These are phyloP conservation scores for Chitala chitala DNA, from an alignment of 2,113 vertebrate genomes.

Conservation along the genomic window DNA sequence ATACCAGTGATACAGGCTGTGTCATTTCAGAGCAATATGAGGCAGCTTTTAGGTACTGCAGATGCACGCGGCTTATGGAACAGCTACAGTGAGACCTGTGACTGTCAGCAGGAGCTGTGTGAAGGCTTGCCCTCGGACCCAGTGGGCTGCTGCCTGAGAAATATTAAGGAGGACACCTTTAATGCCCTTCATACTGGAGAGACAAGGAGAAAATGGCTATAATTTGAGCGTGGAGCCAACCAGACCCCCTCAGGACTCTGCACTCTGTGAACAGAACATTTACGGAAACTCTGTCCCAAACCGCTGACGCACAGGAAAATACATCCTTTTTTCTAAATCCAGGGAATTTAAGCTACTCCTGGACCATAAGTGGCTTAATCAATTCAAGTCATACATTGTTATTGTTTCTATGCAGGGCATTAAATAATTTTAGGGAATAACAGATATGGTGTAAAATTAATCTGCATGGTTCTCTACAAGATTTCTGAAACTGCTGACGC, in stretches of 20 bases:
- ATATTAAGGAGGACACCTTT: too few species aligned
- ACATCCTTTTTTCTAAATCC: background rate
- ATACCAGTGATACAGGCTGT: too few species aligned
- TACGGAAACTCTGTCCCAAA: background rate
- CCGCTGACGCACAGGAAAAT: background rate
- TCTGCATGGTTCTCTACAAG: background rate
- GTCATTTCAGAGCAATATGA: too few species aligned
- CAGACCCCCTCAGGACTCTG: background rate
- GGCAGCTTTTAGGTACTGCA: too few species aligned
- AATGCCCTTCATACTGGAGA: too few species aligned
- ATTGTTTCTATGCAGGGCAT: background rate
- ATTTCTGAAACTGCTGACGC: background rate
- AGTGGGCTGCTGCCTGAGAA: too few species aligned
- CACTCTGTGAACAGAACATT: background rate
- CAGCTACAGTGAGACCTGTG: too few species aligned
- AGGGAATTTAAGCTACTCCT: background rate
- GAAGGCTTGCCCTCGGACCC: too few species aligned
- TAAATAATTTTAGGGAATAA: slow-evolving; percentile 3
- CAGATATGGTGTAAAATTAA: background rate
- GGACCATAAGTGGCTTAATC: background rate
- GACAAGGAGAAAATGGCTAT: background rate
- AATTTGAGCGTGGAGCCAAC: background rate
- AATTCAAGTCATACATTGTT: slow-evolving; percentile 16
- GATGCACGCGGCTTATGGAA: too few species aligned
- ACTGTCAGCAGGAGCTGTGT: too few species aligned